Base-by-base conservation (phyloP, 2,113 vertebrate genomes). In the Spermophilus dauricus region DNA sequence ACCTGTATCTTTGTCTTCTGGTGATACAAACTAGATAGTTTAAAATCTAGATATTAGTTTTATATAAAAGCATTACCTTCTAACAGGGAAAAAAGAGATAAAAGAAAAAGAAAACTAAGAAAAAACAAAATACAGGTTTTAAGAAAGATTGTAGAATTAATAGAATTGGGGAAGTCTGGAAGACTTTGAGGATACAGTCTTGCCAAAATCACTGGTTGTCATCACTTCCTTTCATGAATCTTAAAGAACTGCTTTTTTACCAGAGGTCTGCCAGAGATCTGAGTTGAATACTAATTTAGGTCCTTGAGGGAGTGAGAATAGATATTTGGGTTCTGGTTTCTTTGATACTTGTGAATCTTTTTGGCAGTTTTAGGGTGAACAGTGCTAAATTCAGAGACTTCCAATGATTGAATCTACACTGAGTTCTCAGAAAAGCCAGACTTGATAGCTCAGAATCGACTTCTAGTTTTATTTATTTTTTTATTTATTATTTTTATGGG, bases 351-450 rank as follows among this genome's bases (percentile, higher is more conserved):
- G 30, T 37, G 22, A 65, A 53, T 88, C 22, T 51, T 65, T 56
- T 80, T 76, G 28, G n/a, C 24, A 73, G 58, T 65, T 81, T 65
- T 81, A 63, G 22, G 16, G 37, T 69, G 13, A 5, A 77, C 75
- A 86, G 85, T 86, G 28, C 17, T 85, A 70, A 39, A 39, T 37
- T 58, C 28, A 61, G 82, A 93, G 67, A n/a, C 84, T 96, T 94
- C 51, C 65, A 80, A 13, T 83, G 61, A 76, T 30, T 26, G 4
- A 95, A 80, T 42, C 73, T n/a, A 65, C 45, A 39, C 75, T 28
- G 45, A 91, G 78, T 86, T 96, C 48, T 81, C 80, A 92, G 45
- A 94, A 84, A 97, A 84, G 11, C 39, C 75, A 92, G 63, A 73
- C 6, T 77, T 86, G 24, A 8, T 32, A 72, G 37, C 48, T 87